Evolutionary conservation across 2,888 invertebrate genomes (phyloP), one percentile per base, ranked within the genome.

Genomic region (Campaea margaritaria): DNA sequence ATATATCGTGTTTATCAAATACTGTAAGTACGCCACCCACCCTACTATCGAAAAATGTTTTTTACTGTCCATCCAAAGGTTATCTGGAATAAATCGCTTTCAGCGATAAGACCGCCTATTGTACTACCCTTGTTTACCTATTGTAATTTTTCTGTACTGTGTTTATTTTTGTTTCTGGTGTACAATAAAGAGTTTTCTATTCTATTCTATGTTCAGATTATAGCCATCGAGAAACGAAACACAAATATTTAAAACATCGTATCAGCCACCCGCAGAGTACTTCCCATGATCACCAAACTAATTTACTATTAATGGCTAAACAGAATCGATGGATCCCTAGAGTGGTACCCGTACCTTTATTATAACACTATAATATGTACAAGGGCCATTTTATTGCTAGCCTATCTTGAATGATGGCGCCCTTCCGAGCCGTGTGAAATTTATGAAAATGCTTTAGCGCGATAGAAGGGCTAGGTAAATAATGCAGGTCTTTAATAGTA

Each of bases 351-450:
- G 48, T 76, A 75, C 76, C 83, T 83, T 79, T 83, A 85, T 81
- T 83, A 85, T 84, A 80, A 81, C 79, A 79, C 86, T 85, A 77
- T 86, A 86, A 86, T 86, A 89, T 87, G 85, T 83, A 85, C 78
- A 78, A 77, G 87, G 84, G 82, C 75, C 79, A 81, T 85, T 87
- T 88, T 87, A 88, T 86, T 86, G 85, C 86, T 81, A 74, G 80
- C 82, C 82, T 81, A 85, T 83, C 84, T 79, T 83, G 82, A 84
- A 81, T 75, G 79, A 85, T 83, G 77, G 72, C 73, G 71, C 74
- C 78, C 76, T 78, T 78, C 67, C 69, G 73, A 81, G 75, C 78
- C 79, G 79, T 81, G 79, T 79, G 75, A 80, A 79, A 85, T 86
- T 83, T 84, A 85, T 83, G 83, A 83, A 83, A 80, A 81, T 81